Conservation (phyloP, 2,113 vertebrate species). For the Trachemys scripta region DNA sequence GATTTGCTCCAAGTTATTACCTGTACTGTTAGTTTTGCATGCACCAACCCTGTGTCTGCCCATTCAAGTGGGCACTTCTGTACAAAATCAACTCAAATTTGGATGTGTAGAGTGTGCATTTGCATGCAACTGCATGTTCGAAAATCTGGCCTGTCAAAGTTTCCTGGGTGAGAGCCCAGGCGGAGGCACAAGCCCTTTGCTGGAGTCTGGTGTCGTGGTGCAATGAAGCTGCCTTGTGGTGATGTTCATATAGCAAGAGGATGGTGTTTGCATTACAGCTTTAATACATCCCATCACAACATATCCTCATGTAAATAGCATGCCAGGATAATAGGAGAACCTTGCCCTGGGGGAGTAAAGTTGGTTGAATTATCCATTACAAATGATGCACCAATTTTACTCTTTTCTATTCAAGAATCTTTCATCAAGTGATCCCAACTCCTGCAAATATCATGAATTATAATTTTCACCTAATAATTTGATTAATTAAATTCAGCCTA, state of each 20-base stretch:
- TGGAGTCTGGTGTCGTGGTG: not conserved
- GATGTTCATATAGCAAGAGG: not conserved
- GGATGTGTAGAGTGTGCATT: not conserved
- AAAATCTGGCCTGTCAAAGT: not conserved
- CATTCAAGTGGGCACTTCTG: not conserved
- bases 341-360: conserved; percentile 2
- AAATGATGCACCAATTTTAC: conserved; percentile 46
- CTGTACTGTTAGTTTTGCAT: not conserved
- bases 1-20: not conserved
- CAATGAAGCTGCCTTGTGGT: not conserved
- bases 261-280: not conserved
- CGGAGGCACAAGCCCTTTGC: not conserved
- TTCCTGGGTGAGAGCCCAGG: not conserved
- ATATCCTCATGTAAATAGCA: not conserved
- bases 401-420: conserved; percentile 51
- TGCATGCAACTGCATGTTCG: not conserved
- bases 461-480: conserved; percentile 45
- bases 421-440: conserved; percentile 60
- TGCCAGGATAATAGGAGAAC: not conserved
- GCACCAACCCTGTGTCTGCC: not conserved
- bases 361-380: conserved; percentile 46
- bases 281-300: not conserved
- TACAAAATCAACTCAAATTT: not conserved
- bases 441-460: conserved; percentile 70
- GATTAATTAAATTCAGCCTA: conserved; percentile 47